Evolutionary conservation across 2,113 vertebrate species (phyloP).

Genomic region (Perognathus longimembris): DNA sequence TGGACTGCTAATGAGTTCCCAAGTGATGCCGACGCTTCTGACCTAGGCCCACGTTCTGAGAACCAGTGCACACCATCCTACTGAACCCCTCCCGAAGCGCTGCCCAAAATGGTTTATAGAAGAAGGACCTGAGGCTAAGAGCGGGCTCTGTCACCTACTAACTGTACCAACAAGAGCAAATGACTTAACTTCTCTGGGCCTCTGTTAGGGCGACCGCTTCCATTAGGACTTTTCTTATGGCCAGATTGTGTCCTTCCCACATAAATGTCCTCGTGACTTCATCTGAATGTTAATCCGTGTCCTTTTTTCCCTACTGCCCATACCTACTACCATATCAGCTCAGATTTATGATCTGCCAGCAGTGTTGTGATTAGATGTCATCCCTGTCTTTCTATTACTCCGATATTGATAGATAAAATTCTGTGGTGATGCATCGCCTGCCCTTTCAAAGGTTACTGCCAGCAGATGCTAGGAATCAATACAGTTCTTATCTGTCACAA

Average conservation of each 20-base stretch:
- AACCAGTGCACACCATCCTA: neutral
- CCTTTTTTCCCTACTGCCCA: neutral
- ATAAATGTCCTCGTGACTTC: neutral
- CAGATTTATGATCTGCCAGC: conserved; percentile 91
- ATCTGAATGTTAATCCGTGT: conserved; percentile 26
- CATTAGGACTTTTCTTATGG: neutral
- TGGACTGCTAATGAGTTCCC: neutral
- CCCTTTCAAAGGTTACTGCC: conserved; percentile 88
- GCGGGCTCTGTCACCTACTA: neutral
- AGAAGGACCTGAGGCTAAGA: neutral
- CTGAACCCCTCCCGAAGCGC: neutral
- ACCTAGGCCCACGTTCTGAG: neutral
- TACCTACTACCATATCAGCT: conserved; percentile 80
- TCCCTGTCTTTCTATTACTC: conserved; percentile 91
- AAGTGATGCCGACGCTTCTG: neutral
- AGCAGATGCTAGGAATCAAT: conserved; percentile 84
- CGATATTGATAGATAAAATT: conserved; percentile 92
- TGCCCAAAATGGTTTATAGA: neutral
- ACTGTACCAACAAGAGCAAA: neutral
- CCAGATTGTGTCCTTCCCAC: neutral
- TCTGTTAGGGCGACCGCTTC: neutral
- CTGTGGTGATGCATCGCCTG: conserved; percentile 85
- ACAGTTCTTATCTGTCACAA: conserved; percentile 87
- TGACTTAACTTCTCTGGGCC: neutral
- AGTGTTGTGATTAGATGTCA: conserved; percentile 93